Evolutionary conservation across 2,113 vertebrate species (phyloP), one percentile per base, ranked within the genome.

Genomic region (Gymnogyps californianus): DNA sequence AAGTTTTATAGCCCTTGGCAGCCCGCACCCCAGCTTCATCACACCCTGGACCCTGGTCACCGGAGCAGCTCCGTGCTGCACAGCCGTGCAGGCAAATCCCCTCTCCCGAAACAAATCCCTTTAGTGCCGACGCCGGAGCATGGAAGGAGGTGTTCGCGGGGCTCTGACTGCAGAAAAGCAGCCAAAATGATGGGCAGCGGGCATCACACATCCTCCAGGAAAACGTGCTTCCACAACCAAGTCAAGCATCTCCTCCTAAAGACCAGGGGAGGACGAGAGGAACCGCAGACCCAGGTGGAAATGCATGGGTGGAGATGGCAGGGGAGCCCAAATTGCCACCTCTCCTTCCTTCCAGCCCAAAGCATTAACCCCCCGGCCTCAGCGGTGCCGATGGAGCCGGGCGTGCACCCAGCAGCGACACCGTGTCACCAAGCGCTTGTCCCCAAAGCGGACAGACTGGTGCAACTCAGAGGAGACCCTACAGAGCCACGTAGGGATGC

Each of bases 401-500:
- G 64, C 0, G 0, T 0, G 12, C 28, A 18, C 12, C 47, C 81
- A 29, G 64, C 78, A 57, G 51, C 0, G 1, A 46, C 31, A 25
- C 7, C 4, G 2, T 2, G 2, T 31, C 84, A 59, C 38, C 38
- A n/a, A 74, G 14, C 1, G 0, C 61, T 76, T 7, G 10, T 38
- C 8, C 79, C 66, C 75, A 40, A 47, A 83, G 64, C 29, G 0
- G 6, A 61, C 2, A 55, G 59, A 51, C 13, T 0, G 31, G 26
- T 11, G 24, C 36, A 51, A 44, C 74, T 32, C 58, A 3, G 28
- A 54, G 47, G 65, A 85, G 28, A 86, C 10, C 20, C 22, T 57
- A 4, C 0, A 1, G 65, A 71, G 47, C 38, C 57, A 11, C 0
- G 0, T 0, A 8, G 52, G 9, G n/a, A 47, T 42, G 52, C 10